These are phyloP conservation scores for Stichodactyla helianthus DNA, from an alignment of 64 coral and sea anemone species.

Conservation along the genomic window DNA sequence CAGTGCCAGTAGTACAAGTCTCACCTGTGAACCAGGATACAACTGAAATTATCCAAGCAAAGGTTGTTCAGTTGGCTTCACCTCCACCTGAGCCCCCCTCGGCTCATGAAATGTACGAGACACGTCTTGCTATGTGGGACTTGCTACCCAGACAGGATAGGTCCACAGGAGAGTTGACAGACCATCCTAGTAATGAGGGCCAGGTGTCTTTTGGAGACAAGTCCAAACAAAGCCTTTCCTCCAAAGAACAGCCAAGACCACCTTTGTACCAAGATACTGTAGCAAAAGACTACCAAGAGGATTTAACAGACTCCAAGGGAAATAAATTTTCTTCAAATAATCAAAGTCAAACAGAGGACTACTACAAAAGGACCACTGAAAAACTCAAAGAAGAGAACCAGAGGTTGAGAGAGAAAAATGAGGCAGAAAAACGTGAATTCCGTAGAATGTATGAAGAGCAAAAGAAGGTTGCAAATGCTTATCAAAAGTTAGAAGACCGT, in stretches of 20 bases:
- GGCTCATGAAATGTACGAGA: conserved; percentile 96
- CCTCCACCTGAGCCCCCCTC: conserved; percentile 65
- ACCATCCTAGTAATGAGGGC: neutral
- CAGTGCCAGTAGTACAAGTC: conserved; percentile 71
- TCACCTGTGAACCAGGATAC: conserved; percentile 53
- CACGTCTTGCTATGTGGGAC: conserved; percentile 81
- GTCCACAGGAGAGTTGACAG: neutral
- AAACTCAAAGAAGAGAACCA: conserved; percentile 65
- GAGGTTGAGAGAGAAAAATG: conserved; percentile 69
- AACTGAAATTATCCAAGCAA: conserved; percentile 26
- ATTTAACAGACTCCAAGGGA: neutral
- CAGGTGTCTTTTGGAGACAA: conserved; percentile 1
- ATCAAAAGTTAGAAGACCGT: conserved; percentile 97
- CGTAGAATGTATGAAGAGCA: conserved; percentile 95
- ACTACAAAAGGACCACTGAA: conserved; percentile 66
- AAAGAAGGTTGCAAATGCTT: conserved; percentile 97
- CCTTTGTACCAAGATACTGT: neutral
- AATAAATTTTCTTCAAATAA: neutral
- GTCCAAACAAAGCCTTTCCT: neutral
- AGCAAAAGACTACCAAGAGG: neutral
- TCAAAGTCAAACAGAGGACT: conserved; percentile 20
- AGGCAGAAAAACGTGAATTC: conserved; percentile 72
- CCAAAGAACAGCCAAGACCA: neutral
- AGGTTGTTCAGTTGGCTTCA: neutral
- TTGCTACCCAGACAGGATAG: conserved; percentile 42